Conservation (phyloP, 2,888 invertebrate species). For the Nomada flava region DNA sequence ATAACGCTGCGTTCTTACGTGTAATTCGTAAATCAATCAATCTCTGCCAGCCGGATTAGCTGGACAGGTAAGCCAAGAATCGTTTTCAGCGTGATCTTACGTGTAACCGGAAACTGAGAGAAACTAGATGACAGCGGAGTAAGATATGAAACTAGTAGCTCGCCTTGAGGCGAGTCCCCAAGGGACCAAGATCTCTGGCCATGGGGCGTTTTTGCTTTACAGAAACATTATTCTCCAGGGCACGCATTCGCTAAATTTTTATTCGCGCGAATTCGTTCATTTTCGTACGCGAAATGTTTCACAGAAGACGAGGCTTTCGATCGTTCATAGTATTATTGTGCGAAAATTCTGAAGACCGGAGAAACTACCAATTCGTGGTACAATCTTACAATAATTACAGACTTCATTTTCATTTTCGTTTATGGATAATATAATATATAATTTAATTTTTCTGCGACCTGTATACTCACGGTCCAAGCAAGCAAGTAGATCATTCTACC, state of each 20-base stretch:
- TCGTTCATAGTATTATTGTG: no score
- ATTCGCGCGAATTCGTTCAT: background rate
- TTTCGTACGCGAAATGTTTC: background rate
- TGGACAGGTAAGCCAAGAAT: conserved; percentile 37
- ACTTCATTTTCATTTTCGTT: background rate
- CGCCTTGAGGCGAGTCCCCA: conserved; percentile 60
- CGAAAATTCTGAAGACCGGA: no score
- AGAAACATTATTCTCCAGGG: conserved; percentile 23
- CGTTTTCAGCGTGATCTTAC: conserved; percentile 54
- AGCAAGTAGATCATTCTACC: background rate
- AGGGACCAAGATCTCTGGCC: conserved; percentile 60
- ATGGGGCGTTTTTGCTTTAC: conserved; percentile 34
- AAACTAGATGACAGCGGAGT: conserved; percentile 58
- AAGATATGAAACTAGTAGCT: conserved; percentile 61
- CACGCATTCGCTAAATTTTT: background rate
- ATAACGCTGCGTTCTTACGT: conserved; percentile 19
- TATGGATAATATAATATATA: no score
- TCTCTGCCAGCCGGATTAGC: conserved; percentile 12
- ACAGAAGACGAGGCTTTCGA: no score
- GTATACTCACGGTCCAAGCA: no score
- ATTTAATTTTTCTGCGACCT: no score
- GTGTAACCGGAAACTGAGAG: conserved; percentile 67
- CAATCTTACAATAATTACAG: background rate
- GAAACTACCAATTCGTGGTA: no score
- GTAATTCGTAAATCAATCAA: conserved; percentile 40